A percentile compares a stretch with the other conserved stretches of the same genome.
These are phyloP conservation scores for Mimachlamys varia DNA, from an alignment of 2,888 invertebrate species.

Conservation along the genomic window DNA sequence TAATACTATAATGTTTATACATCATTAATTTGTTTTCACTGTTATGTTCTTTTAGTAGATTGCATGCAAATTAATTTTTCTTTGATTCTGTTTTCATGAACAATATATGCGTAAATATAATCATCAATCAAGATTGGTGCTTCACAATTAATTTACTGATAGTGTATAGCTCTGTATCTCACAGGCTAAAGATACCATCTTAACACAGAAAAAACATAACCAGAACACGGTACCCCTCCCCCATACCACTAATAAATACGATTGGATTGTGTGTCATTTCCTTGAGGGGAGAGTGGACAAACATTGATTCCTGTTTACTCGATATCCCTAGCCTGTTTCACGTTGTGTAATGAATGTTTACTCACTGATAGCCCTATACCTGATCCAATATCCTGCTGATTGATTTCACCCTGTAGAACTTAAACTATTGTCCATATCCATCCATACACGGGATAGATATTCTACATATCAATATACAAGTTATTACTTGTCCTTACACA, in stretches of 20 bases:
- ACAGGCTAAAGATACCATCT: background rate
- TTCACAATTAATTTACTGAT: background rate
- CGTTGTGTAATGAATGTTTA: background rate
- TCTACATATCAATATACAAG: no score
- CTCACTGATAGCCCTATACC: background rate
- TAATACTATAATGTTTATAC: no score
- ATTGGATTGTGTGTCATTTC: background rate
- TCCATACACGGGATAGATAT: background rate
- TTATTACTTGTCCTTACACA: no score
- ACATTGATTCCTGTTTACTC: background rate
- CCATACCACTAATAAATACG: background rate
- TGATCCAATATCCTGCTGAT: background rate
- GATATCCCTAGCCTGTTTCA: background rate
- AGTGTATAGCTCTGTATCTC: background rate
- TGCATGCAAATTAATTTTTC: no score
- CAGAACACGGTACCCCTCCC: background rate
- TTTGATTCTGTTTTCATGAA: background rate
- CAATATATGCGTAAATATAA: background rate
- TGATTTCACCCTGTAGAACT: background rate
- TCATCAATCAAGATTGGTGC: background rate
- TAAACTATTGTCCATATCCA: background rate
- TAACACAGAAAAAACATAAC: background rate
- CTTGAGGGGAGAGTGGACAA: background rate
- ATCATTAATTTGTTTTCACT: no score
- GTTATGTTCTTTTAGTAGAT: no score